Evolutionary conservation across 1,140 invertebrate genomes (phyloP).

Genomic region (Trichonephila clavipes): DNA sequence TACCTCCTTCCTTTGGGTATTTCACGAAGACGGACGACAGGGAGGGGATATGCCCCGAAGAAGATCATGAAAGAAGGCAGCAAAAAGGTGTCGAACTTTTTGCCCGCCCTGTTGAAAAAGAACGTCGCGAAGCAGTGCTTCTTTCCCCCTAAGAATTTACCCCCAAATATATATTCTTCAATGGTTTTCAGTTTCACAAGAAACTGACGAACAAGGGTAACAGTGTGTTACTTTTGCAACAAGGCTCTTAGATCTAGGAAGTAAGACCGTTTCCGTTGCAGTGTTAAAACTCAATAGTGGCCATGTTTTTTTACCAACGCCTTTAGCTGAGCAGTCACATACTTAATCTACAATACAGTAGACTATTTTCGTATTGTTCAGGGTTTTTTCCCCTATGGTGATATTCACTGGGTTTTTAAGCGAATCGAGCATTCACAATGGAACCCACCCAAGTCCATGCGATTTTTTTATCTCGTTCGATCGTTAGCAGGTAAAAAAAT

Average conservation of each 20-base stretch:
- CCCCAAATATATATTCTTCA: conserved; percentile 65
- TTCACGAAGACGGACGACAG: conserved; percentile 10
- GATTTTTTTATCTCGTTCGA: conserved; percentile 44
- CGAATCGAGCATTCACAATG: conserved; percentile 45
- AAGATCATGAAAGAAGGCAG: conserved; percentile 46
- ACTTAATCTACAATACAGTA: conserved; percentile 74
- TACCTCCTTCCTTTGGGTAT: neutral
- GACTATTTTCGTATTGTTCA: conserved; percentile 71
- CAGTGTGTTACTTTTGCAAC: conserved; percentile 67
- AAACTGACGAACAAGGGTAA: conserved; percentile 57
- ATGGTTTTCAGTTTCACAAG: conserved; percentile 74
- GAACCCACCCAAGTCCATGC: conserved; percentile 36
- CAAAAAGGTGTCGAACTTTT: conserved; percentile 76
- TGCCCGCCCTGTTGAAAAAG: conserved; percentile 50
- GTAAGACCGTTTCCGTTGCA: conserved; percentile 67
- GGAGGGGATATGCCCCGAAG: neutral
- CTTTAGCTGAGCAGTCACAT: conserved; percentile 73
- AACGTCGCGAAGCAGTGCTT: neutral
- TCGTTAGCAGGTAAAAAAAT: conserved; percentile 59
- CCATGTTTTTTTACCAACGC: conserved; percentile 66
- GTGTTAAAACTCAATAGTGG: conserved; percentile 64
- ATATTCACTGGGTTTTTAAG: conserved; percentile 68
- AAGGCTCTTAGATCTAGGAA: conserved; percentile 44
- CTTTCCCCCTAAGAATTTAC: neutral
- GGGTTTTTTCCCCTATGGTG: conserved; percentile 4